Percentiles rank a stretch among this genome's conserved stretches.
phyloP scores from a whole-genome alignment of 2,888 invertebrate genomes.

The Exocentrus adspersus region DNA sequence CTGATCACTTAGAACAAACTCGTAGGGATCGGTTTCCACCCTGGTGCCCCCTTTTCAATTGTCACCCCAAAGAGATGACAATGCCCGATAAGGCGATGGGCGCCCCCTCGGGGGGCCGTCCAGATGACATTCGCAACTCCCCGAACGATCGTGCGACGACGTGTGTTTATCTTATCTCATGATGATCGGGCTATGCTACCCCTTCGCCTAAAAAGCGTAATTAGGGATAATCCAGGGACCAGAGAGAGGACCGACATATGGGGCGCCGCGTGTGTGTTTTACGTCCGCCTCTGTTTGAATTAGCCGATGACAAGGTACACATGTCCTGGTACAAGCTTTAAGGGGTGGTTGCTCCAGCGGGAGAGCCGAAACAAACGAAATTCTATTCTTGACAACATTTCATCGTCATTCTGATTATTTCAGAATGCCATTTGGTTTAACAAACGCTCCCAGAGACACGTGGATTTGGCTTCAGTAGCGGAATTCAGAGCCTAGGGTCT shows the following conservation, averaged over 20 bases:
- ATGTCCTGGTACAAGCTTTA: slow-evolving; percentile 41
- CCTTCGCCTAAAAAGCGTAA: slow-evolving; percentile 63
- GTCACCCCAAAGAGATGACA: slow-evolving; percentile 42
- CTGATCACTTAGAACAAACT: no score
- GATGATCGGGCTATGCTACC: slow-evolving; percentile 53
- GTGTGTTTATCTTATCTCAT: slow-evolving; percentile 62
- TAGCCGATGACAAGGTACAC: slow-evolving; percentile 42
- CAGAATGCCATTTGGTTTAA: no score
- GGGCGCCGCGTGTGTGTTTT: slow-evolving; percentile 49
- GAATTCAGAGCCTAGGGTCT: no score
- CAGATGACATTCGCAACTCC: slow-evolving; percentile 49
- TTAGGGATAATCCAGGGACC: slow-evolving; percentile 61
- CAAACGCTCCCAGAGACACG: no score
- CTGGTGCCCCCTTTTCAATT: slow-evolving; percentile 38
- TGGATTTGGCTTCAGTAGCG: no score
- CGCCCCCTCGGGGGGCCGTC: slow-evolving; percentile 24
- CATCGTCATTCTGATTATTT: no score
- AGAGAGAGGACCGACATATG: slow-evolving; percentile 60
- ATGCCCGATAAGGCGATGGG: slow-evolving; percentile 38
- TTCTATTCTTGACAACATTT: no score
- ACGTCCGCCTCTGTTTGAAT: slow-evolving; percentile 40
- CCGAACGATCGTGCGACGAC: slow-evolving; percentile 49
- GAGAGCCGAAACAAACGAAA: no score
- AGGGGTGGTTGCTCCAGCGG: slow-evolving; percentile 16
- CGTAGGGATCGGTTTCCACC: slow-evolving; percentile 47